Conservation (phyloP, 2,888 invertebrate species). For the Hypolimnas misippus region DNA sequence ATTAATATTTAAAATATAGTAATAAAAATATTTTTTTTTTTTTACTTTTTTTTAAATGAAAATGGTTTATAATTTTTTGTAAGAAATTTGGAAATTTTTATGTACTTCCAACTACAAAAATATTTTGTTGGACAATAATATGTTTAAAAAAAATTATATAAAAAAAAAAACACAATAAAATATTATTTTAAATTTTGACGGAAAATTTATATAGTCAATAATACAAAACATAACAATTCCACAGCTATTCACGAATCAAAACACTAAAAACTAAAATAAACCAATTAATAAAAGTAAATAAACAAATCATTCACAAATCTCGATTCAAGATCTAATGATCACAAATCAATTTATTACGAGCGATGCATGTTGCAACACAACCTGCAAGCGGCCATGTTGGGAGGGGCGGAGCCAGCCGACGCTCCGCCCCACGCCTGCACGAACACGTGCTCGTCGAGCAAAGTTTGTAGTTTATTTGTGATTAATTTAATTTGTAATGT, state of each 20-base stretch:
- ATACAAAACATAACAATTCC: background rate
- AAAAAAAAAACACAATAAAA: too few relatives aligned
- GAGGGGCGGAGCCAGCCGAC: slow-evolving; percentile 58
- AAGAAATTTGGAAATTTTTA: too few relatives aligned
- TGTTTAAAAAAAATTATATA: too few relatives aligned
- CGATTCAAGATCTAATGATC: background rate
- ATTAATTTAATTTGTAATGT: background rate
- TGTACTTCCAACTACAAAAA: too few relatives aligned
- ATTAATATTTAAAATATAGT: too few relatives aligned
- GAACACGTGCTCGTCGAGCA: slow-evolving; percentile 47
- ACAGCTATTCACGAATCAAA: too few relatives aligned
- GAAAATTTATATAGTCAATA: background rate
- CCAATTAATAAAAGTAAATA: background rate
- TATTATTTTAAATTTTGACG: too few relatives aligned
- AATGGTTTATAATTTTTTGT: too few relatives aligned
- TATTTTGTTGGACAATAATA: too few relatives aligned
- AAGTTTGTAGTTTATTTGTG: slow-evolving; percentile 8
- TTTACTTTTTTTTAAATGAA: too few relatives aligned
- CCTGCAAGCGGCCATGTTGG: slow-evolving; percentile 74
- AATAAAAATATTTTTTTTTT: too few relatives aligned
- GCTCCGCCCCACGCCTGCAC: slow-evolving; percentile 61
- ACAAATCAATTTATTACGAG: slow-evolving; percentile 8
- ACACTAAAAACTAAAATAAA: background rate
- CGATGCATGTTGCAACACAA: slow-evolving; percentile 49
- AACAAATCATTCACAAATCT: background rate